phyloP scores from a whole-genome alignment of 2,888 invertebrate species.

The Pachydiplax longipennis region DNA sequence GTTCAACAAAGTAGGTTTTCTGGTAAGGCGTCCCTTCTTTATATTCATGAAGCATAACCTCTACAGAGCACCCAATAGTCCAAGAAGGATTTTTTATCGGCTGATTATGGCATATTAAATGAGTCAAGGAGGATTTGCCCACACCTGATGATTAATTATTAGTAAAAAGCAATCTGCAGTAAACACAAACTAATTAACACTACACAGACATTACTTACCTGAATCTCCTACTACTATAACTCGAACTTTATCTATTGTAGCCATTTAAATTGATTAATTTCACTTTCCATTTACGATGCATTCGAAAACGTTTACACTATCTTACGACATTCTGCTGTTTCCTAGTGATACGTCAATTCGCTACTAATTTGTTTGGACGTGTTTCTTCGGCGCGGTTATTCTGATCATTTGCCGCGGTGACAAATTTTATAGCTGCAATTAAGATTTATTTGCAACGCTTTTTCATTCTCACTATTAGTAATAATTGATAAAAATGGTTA shows the following conservation, averaged over 20 bases:
- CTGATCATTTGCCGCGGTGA: too few relatives aligned
- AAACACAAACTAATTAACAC: not conserved
- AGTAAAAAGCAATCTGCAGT: slow-evolving; percentile 20
- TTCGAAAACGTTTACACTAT: slow-evolving; percentile 31
- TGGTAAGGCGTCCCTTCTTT: slow-evolving; percentile 93
- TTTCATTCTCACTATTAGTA: too few relatives aligned
- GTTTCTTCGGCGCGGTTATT: too few relatives aligned
- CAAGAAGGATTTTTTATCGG: slow-evolving; percentile 87
- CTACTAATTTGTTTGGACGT: too few relatives aligned
- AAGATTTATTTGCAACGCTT: too few relatives aligned
- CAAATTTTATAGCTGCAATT: too few relatives aligned
- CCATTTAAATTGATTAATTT: slow-evolving; percentile 64
- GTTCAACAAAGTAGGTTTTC: slow-evolving; percentile 89
- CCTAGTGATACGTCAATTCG: not conserved
- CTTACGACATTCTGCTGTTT: not conserved
- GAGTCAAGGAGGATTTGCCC: slow-evolving; percentile 94
- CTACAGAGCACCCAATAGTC: slow-evolving; percentile 96
- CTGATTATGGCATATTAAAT: slow-evolving; percentile 88
- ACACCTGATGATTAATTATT: slow-evolving; percentile 72
- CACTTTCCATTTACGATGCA: not conserved
- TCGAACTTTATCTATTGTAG: slow-evolving; percentile 87
- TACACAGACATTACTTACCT: slow-evolving; percentile 63
- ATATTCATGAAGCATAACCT: slow-evolving; percentile 94
- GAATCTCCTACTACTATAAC: slow-evolving; percentile 92
- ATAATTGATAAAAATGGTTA: too few relatives aligned